Percentiles rank a stretch among this genome's conserved stretches.
Conservation (phyloP, 2,113 vertebrate genomes). For the Gopherus flavomarginatus region DNA sequence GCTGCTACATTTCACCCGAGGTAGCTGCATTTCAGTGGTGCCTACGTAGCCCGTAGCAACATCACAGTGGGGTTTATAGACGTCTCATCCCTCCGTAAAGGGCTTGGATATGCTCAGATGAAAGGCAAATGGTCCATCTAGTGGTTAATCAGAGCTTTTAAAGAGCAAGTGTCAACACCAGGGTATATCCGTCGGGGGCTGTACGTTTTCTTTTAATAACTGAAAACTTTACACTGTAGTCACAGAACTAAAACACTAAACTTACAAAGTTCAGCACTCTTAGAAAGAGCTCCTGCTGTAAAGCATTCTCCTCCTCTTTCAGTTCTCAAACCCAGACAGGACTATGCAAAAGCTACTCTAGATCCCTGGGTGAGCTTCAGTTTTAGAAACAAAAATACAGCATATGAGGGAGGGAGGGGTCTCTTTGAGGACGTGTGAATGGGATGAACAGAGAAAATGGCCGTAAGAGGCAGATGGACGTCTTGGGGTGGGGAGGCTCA, state of each 20-base stretch:
- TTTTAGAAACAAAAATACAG: background rate
- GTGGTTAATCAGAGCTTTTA: background rate
- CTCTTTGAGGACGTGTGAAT: background rate
- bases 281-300: background rate
- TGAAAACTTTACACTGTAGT: constrained; percentile 19
- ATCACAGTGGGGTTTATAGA: background rate
- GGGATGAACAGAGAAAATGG: background rate
- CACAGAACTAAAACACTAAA: background rate
- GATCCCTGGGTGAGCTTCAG: background rate
- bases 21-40: background rate
- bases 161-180: background rate
- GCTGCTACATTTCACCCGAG: background rate
- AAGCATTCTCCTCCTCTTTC: background rate
- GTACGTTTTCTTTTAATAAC: constrained; percentile 30
- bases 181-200: background rate
- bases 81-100: background rate
- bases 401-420: background rate
- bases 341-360: background rate
- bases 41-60: background rate
- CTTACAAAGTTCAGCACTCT: background rate
- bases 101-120: background rate
- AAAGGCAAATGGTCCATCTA: background rate
- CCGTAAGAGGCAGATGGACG: background rate
- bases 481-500: background rate
- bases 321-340: background rate